A percentile compares a stretch with the other conserved stretches of the same genome.
These are phyloP conservation scores for Saccostrea cuccullata DNA, from an alignment of 1,140 invertebrate genomes.

Conservation along the genomic window DNA sequence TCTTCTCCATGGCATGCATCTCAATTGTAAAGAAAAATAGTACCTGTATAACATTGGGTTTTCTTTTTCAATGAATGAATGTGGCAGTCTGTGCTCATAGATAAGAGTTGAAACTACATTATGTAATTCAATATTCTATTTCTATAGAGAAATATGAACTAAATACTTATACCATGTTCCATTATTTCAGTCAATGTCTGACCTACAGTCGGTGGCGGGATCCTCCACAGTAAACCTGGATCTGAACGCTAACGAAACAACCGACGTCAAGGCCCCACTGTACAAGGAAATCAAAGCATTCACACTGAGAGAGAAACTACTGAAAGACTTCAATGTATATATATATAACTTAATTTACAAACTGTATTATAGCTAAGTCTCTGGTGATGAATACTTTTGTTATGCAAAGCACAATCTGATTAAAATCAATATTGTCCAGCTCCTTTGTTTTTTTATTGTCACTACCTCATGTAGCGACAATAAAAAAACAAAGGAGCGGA, in stretches of 20 bases:
- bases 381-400: neutral
- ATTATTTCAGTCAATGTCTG: slow-evolving; percentile 62
- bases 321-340: slow-evolving; percentile 70
- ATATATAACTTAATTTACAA: no score
- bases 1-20: no score
- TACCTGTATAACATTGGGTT: neutral
- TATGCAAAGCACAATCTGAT: neutral
- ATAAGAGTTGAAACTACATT: no score
- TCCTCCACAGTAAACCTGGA: slow-evolving; percentile 65
- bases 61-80: no score
- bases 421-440: no score
- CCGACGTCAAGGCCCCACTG: slow-evolving; percentile 69
- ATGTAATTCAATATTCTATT: no score
- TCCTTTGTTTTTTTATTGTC: no score
- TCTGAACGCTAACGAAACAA: slow-evolving; percentile 61
- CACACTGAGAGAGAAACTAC: slow-evolving; percentile 67
- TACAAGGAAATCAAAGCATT: slow-evolving; percentile 70
- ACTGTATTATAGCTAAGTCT: neutral
- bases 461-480: no score
- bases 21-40: neutral
- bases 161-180: neutral
- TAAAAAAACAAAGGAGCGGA: no score
- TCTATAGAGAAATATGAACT: neutral
- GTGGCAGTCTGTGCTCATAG: no score
- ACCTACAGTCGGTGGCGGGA: slow-evolving; percentile 65